A percentile compares a stretch with the other conserved stretches of the same genome.
Conservation (phyloP, 2,888 invertebrate species). For the Phorcus lineatus region DNA sequence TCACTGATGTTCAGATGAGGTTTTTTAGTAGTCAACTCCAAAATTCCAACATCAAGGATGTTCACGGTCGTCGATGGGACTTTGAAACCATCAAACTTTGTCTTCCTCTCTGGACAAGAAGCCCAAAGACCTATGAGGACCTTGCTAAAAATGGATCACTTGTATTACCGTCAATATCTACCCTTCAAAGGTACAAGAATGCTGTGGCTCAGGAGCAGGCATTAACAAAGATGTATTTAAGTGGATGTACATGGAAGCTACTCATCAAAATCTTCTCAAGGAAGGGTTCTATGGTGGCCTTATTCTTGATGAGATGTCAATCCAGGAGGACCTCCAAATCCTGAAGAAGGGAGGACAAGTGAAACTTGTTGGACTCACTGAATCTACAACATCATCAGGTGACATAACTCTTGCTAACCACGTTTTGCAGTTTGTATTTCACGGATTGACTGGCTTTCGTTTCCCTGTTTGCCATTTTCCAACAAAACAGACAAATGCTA, state of each 20-base stretch:
- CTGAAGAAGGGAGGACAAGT: constrained; percentile 32
- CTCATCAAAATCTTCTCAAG: constrained; percentile 29
- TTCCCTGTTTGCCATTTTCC: constrained; percentile 45
- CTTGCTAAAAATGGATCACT: constrained; percentile 32
- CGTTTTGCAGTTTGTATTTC: constrained; percentile 37
- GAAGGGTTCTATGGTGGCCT: constrained; percentile 43
- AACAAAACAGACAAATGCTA: constrained; percentile 32
- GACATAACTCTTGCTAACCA: constrained; percentile 37
- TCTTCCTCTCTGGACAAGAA: constrained; percentile 38
- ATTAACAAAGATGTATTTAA: constrained; percentile 39
- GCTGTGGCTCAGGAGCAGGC: constrained; percentile 37
- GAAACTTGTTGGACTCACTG: constrained; percentile 37
- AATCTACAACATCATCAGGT: not conserved
- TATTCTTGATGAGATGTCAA: constrained; percentile 47
- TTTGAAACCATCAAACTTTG: constrained; percentile 39
- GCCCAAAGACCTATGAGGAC: constrained; percentile 37
- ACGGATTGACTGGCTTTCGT: constrained; percentile 43
- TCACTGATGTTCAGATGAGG: too few relatives aligned
- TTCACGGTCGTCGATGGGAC: constrained; percentile 31
- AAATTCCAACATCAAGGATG: too few relatives aligned
- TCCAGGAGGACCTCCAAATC: constrained; percentile 44
- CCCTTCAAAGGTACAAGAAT: constrained; percentile 37
- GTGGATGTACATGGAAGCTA: constrained; percentile 46
- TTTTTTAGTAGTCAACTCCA: too few relatives aligned
- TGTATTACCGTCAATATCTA: constrained; percentile 36